Conservation (phyloP, 2,797 vertebrate genomes). For the Bradypodion ventrale region DNA sequence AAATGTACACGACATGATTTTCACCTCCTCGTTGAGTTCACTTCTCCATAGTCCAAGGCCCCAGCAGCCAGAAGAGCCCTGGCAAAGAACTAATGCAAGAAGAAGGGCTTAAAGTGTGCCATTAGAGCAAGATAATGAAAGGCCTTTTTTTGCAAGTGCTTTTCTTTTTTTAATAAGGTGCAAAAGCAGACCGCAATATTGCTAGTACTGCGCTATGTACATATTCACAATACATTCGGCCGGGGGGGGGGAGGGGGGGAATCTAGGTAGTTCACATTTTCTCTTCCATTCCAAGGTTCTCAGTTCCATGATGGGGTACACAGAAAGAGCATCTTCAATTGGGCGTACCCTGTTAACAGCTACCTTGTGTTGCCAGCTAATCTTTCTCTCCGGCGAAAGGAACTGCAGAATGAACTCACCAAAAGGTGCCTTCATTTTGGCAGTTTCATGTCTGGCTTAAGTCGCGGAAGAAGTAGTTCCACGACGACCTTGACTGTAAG, state of each 20-base stretch:
- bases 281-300: slow-evolving; percentile 76
- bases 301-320: slow-evolving; percentile 72
- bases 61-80: slow-evolving; percentile 62
- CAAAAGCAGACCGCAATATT: slow-evolving; percentile 84
- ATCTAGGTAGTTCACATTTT: slow-evolving; percentile 85
- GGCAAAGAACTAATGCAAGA: slow-evolving; percentile 56
- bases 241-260: slow-evolving; percentile 73
- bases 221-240: slow-evolving; percentile 82
- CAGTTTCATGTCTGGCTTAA: too few relatives aligned
- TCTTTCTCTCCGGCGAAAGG: too few relatives aligned
- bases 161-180: slow-evolving; percentile 88
- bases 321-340: too few relatives aligned
- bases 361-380: too few relatives aligned
- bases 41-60: slow-evolving; percentile 60
- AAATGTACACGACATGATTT: slow-evolving; percentile 70
- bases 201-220: slow-evolving; percentile 85
- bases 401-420: too few relatives aligned
- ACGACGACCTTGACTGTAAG: slow-evolving; percentile 73
- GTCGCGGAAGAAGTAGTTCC: too few relatives aligned
- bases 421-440: too few relatives aligned
- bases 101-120: slow-evolving; percentile 67
- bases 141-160: slow-evolving; percentile 81
- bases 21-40: slow-evolving; percentile 66
- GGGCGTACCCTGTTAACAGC: too few relatives aligned
- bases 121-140: slow-evolving; percentile 75